These are phyloP conservation scores for Willowsia nigromaculata DNA, from an alignment of 2,888 invertebrate species.

Conservation along the genomic window DNA sequence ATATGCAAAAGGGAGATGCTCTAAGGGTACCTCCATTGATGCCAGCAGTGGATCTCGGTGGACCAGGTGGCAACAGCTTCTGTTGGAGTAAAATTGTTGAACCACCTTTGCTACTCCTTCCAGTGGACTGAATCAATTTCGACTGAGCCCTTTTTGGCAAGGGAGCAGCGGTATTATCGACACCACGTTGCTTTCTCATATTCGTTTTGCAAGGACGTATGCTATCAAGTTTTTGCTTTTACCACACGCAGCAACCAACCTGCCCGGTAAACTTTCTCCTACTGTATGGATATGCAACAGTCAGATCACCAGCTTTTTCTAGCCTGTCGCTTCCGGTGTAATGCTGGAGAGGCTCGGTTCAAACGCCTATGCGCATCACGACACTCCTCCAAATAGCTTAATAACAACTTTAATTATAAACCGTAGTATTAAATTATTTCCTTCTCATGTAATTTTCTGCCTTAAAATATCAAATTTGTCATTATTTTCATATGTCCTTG, in stretches of 20 bases:
- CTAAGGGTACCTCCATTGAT: conserved; percentile 14
- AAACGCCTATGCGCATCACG: too few relatives aligned
- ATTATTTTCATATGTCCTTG: too few relatives aligned
- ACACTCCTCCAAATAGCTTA: background rate
- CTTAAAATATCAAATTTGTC: background rate
- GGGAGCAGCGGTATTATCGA: conserved; percentile 48
- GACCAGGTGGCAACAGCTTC: conserved; percentile 56
- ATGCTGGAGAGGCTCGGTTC: background rate
- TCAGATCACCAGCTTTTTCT: background rate
- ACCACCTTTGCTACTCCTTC: conserved; percentile 36
- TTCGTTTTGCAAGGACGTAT: background rate
- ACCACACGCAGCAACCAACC: background rate
- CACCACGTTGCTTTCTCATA: conserved; percentile 63
- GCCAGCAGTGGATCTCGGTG: conserved; percentile 36
- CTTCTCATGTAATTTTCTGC: too few relatives aligned
- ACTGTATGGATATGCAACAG: background rate
- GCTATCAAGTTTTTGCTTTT: background rate
- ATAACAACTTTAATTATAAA: background rate
- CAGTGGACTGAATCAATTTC: conserved; percentile 48
- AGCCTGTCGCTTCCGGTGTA: background rate
- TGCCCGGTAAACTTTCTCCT: background rate
- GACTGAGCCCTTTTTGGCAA: conserved; percentile 60
- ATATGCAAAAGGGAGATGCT: conserved; percentile 29
- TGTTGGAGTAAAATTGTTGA: conserved; percentile 34
- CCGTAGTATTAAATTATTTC: background rate